phyloP scores from a whole-genome alignment of 2,888 invertebrate species.

The Prosopocoilus inquinatus region DNA sequence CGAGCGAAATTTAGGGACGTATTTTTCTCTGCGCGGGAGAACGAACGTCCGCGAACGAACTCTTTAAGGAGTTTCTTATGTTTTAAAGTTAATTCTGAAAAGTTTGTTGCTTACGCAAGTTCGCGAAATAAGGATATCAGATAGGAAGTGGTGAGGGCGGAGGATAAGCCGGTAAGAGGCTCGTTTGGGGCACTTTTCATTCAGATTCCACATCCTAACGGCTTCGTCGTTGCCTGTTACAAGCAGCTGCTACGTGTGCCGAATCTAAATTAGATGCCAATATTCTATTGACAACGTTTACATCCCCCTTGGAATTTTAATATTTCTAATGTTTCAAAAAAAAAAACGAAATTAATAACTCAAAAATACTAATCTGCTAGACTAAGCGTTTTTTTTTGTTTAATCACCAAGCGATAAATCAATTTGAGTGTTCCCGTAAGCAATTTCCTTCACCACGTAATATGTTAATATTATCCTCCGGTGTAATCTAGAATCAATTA shows the following conservation, averaged over 20 bases:
- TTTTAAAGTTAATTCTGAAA: conserved; percentile 26
- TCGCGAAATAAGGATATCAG: conserved; percentile 35
- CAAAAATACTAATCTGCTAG: no score
- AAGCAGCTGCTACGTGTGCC: conserved; percentile 44
- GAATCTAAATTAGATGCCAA: conserved; percentile 40
- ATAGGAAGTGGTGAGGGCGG: conserved; percentile 34
- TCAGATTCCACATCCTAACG: conserved; percentile 46
- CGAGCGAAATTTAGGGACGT: conserved; percentile 12
- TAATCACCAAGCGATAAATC: no score
- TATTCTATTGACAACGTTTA: conserved; percentile 48
- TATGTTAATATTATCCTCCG: background rate
- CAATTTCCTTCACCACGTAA: no score
- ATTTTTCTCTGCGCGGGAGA: conserved; percentile 6
- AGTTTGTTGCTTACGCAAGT: conserved; percentile 28
- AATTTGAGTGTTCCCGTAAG: no score
- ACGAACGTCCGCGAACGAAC: conserved; percentile 3
- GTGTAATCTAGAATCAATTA: conserved; percentile 2
- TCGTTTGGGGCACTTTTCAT: conserved; percentile 47
- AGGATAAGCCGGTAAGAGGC: conserved; percentile 44
- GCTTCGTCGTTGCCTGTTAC: conserved; percentile 45
- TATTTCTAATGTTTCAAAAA: conserved; percentile 30
- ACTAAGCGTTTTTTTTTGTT: no score
- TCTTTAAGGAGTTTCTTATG: conserved; percentile 15
- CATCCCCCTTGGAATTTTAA: conserved; percentile 39
- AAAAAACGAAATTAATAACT: conserved; percentile 7